These are phyloP conservation scores for Phyllopteryx taeniolatus DNA, from an alignment of 2,113 vertebrate genomes.

Conservation along the genomic window DNA sequence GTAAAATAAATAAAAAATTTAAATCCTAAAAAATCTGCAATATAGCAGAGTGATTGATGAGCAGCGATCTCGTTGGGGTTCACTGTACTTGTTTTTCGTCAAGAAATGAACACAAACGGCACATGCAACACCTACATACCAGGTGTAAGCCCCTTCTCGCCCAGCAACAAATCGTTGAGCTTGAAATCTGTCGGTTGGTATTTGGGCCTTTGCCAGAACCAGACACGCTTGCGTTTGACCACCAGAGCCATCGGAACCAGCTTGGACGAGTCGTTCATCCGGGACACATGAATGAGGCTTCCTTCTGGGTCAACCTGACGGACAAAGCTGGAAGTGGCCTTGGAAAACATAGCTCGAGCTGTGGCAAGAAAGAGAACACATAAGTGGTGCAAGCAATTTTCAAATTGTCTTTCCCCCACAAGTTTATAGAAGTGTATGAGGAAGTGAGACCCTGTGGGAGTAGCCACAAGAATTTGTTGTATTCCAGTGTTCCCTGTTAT, in stretches of 20 bases:
- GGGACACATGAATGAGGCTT: constrained; percentile 79
- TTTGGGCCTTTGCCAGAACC: constrained; percentile 88
- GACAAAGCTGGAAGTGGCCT: constrained; percentile 84
- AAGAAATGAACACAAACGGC: not conserved
- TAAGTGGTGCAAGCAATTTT: constrained; percentile 4
- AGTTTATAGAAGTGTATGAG: not conserved
- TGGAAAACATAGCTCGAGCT: constrained; percentile 82
- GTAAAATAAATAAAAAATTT: too few relatives aligned
- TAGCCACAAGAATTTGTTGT: too few relatives aligned
- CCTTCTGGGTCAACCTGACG: constrained; percentile 80
- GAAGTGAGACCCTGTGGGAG: too few relatives aligned
- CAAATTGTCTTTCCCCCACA: not conserved
- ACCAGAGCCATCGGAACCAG: constrained; percentile 83
- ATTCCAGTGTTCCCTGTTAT: not conserved
- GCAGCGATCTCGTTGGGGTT: too few relatives aligned
- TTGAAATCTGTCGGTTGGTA: constrained; percentile 83
- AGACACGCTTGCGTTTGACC: constrained; percentile 78
- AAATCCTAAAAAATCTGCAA: too few relatives aligned
- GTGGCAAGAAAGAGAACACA: not conserved
- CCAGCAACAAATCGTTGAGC: constrained; percentile 80
- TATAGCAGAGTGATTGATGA: not conserved
- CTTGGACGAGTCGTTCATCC: constrained; percentile 82
- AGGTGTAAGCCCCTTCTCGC: constrained; percentile 67
- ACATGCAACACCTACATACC: constrained; percentile 64
- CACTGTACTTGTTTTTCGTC: not conserved